These are phyloP conservation scores for Trachymyrmex cornetzi DNA, from an alignment of 1,140 invertebrate genomes.

Conservation along the genomic window DNA sequence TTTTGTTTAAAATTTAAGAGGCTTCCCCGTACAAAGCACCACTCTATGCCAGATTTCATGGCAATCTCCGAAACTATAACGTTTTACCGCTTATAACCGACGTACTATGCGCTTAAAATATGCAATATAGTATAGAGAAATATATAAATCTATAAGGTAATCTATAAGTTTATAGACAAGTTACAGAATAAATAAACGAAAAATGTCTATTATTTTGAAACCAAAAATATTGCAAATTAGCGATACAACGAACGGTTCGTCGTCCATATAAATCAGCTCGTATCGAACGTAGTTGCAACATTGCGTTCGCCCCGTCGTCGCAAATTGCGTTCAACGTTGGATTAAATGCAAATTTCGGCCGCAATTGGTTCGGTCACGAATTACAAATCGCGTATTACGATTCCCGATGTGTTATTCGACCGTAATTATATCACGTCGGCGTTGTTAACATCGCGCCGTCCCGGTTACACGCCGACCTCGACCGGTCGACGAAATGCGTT, in stretches of 20 bases:
- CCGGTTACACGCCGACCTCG: conserved; percentile 27
- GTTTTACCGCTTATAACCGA: conserved; percentile 39
- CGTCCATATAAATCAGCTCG: conserved; percentile 50
- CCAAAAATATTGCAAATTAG: conserved; percentile 31
- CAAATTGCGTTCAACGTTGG: conserved; percentile 59
- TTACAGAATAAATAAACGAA: not conserved
- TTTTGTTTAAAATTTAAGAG: conserved; percentile 58
- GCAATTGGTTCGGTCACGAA: conserved; percentile 57
- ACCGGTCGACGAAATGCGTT: not conserved
- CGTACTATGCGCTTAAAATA: too few species aligned
- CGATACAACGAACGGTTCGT: conserved; percentile 32
- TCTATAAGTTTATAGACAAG: not conserved
- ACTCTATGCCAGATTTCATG: conserved; percentile 36
- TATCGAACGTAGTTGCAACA: conserved; percentile 53
- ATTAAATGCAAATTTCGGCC: conserved; percentile 64
- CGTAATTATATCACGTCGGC: conserved; percentile 54
- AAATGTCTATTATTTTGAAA: not conserved
- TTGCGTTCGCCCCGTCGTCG: conserved; percentile 37
- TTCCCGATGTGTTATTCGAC: conserved; percentile 58
- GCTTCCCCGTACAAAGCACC: not conserved
- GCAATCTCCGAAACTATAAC: conserved; percentile 40
- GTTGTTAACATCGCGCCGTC: conserved; percentile 27
- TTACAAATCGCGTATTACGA: conserved; percentile 64
- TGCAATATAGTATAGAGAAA: not conserved
- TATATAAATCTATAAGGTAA: not conserved